These are phyloP conservation scores for Drosophila neutralis DNA, from an alignment of 2,888 invertebrate species.

Conservation along the genomic window DNA sequence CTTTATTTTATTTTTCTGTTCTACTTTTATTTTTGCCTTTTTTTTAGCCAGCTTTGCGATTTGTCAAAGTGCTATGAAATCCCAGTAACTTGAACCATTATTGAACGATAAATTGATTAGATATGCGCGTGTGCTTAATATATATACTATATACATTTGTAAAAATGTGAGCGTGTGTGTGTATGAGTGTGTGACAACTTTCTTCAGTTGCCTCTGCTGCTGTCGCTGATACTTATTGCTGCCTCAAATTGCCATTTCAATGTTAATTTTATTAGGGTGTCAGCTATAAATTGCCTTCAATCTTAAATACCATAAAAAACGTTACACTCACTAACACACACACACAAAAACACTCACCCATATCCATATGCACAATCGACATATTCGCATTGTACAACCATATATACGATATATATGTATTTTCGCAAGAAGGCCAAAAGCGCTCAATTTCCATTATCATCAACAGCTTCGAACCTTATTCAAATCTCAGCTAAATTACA, in stretches of 20 bases:
- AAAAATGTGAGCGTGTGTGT: constrained; percentile 6
- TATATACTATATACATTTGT: constrained; percentile 44
- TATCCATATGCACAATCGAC: constrained; percentile 34
- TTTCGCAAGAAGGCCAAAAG: constrained; percentile 36
- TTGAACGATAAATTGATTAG: constrained; percentile 82
- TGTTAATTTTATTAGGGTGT: constrained; percentile 83
- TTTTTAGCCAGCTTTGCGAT: constrained; percentile 61
- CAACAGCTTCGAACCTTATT: constrained; percentile 76
- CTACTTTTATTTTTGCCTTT: constrained; percentile 4
- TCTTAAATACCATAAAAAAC: constrained; percentile 82
- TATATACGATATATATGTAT: constrained; percentile 13
- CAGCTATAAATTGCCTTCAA: constrained; percentile 82
- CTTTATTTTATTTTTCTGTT: constrained; percentile 18
- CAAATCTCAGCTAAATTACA: constrained; percentile 69
- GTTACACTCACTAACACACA: constrained; percentile 55
- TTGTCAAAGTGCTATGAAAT: constrained; percentile 70
- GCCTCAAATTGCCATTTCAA: constrained; percentile 81
- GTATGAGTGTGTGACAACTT: constrained; percentile 47
- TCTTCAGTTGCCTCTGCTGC: constrained; percentile 24
- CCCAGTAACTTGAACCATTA: constrained; percentile 71
- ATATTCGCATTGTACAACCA: constrained; percentile 29
- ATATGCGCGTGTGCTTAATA: constrained; percentile 55
- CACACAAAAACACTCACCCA: constrained; percentile 21
- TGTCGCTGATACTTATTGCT: constrained; percentile 61
- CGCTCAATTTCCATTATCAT: constrained; percentile 75